phyloP scores from a whole-genome alignment of 2,888 invertebrate species.

The Phortica magna region DNA sequence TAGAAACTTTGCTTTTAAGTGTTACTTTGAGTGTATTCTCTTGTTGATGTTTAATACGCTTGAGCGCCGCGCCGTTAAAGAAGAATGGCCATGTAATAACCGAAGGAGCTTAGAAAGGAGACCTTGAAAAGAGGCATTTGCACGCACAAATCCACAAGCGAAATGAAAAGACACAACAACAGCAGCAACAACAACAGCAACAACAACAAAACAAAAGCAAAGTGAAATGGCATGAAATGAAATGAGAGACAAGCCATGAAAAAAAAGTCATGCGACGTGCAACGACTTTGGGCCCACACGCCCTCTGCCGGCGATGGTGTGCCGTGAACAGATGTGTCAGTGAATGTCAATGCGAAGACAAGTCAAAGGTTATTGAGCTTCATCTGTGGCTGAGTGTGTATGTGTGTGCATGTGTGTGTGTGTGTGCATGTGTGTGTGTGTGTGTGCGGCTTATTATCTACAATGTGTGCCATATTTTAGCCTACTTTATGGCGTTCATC shows the following conservation, averaged over 20 bases:
- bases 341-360: not conserved
- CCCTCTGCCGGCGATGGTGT: conserved; percentile 38
- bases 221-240: conserved; percentile 38
- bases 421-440: conserved; percentile 39
- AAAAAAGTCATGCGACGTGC: conserved; percentile 47
- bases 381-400: not conserved
- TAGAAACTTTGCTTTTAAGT: not conserved
- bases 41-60: not conserved
- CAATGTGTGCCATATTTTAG: conserved; percentile 61
- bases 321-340: not conserved
- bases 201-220: conserved; percentile 38
- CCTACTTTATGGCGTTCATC: conserved; percentile 61
- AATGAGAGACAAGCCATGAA: not conserved
- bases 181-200: conserved; percentile 30
- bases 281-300: conserved; percentile 53
- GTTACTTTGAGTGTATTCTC: not conserved
- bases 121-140: conserved; percentile 62
- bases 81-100: not conserved
- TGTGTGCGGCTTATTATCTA: conserved; percentile 33
- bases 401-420: not conserved
- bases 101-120: conserved; percentile 40
- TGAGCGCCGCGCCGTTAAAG: not conserved
- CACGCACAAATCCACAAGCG: conserved; percentile 45
- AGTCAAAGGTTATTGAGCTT: conserved; percentile 63
- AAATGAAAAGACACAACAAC: conserved; percentile 36